These are phyloP conservation scores for roundworm (Caenorhabditis elegans) DNA, from an alignment of 1,140 invertebrate genomes.

Conservation along the genomic window WBcel235 BX284603.4:6823501-6824000, in stretches of 20 bases:
- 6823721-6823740: not conserved
- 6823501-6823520: not conserved
- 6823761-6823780: too few relatives aligned
- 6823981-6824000: not conserved
- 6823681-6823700: too few relatives aligned
- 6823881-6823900: not conserved
- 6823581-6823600: too few relatives aligned
- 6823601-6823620: too few relatives aligned
- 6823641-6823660: too few relatives aligned
- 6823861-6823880: not conserved
- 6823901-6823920: not conserved
- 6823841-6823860: too few relatives aligned
- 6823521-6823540: not conserved
- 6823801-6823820: not conserved
- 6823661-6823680: too few relatives aligned
- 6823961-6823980: constrained; percentile 29
- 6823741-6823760: not conserved
- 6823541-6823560: not conserved
- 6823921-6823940: not conserved
- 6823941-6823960: constrained; percentile 29
- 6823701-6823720: too few relatives aligned
- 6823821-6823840: not conserved
- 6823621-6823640: too few relatives aligned
- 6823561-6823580: too few relatives aligned
- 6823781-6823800: not conserved